Base-by-base conservation (phyloP, 64 coral and sea anemone genomes). In the Anthopleura sola region DNA sequence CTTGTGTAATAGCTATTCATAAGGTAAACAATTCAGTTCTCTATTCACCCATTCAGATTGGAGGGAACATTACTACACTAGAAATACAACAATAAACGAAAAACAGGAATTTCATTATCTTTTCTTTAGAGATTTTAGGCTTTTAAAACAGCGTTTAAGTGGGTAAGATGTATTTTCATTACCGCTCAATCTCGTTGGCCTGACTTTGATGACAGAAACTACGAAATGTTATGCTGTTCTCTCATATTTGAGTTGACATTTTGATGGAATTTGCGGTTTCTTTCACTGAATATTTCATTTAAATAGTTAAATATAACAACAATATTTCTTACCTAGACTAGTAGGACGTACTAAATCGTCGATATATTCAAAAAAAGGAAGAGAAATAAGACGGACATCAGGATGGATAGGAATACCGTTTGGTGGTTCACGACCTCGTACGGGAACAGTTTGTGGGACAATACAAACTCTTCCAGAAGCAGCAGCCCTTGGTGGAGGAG, bases 341-440 rank as follows among this genome's bases (percentile, higher is more conserved):
- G 93, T 94, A 32, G 97, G 97, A 51, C 97, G 85, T 51, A 95
- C 97, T 66, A 99, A 88, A 81, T 94, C 87, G 75, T 99, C 97
- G 78, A 92, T 91, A 86, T 88, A 86, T 85, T 99, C 97, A 83
- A 92, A 99, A 74, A 99, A 99, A 2, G 97, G 93, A 28, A 99
- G 86, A 36, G 78, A 82, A 3, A 84, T 85, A 39, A 99, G 86
- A 36, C 93, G 90, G 29, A 99, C 97, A 68, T 99, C 97, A 5
- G 97, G 97, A 77, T 95, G 97, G 24, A 99, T 87, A 1, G 97
- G 97, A 83, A 99, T 83, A 26, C 86, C 87, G 49, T 86, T 90
- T 17, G 87, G 57, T 19, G 37, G 17, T 40, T 66, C 66, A 17
- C 47, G 57, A 44, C 76, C 51, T 29, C 69, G 40, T 32, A 37